Conservation (phyloP, 2,888 invertebrate genomes). For the Dryobota labecula region DNA sequence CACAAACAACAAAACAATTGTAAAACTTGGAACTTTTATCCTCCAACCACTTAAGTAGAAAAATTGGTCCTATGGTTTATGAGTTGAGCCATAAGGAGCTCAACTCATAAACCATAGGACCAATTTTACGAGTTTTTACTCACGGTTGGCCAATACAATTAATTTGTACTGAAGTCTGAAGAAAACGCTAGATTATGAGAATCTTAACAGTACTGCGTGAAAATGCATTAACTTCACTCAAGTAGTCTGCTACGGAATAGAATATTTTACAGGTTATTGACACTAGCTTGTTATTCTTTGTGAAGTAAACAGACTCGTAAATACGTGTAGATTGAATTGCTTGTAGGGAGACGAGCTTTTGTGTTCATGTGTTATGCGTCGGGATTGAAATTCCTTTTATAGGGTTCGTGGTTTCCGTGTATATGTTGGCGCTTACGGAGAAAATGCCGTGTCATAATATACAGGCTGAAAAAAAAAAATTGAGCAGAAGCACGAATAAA, state of each 20-base stretch:
- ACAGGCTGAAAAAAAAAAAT: constrained; percentile 13
- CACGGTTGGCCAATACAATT: too few species aligned
- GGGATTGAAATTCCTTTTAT: constrained; percentile 31
- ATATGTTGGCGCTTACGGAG: background rate
- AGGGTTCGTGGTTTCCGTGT: constrained; percentile 23
- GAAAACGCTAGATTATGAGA: background rate
- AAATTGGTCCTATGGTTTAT: too few species aligned
- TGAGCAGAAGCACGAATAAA: background rate
- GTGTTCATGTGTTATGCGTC: constrained; percentile 36
- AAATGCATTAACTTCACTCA: constrained; percentile 2
- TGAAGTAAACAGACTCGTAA: constrained; percentile 58
- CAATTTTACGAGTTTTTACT: too few species aligned
- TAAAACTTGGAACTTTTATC: too few species aligned
- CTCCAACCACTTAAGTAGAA: too few species aligned
- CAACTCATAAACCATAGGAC: too few species aligned
- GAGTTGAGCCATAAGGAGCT: too few species aligned
- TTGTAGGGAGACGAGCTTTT: constrained; percentile 34
- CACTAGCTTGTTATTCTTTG: constrained; percentile 49
- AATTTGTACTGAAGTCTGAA: too few species aligned
- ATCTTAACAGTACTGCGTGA: background rate
- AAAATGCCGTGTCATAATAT: constrained; percentile 18
- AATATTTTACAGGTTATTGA: constrained; percentile 48
- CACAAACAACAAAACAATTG: too few species aligned
- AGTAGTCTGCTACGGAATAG: constrained; percentile 15
- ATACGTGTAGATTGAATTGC: constrained; percentile 55